Evolutionary conservation across 2,113 vertebrate genomes (phyloP), one percentile per base, ranked within the genome.

Genomic region (Grantiella picta): DNA sequence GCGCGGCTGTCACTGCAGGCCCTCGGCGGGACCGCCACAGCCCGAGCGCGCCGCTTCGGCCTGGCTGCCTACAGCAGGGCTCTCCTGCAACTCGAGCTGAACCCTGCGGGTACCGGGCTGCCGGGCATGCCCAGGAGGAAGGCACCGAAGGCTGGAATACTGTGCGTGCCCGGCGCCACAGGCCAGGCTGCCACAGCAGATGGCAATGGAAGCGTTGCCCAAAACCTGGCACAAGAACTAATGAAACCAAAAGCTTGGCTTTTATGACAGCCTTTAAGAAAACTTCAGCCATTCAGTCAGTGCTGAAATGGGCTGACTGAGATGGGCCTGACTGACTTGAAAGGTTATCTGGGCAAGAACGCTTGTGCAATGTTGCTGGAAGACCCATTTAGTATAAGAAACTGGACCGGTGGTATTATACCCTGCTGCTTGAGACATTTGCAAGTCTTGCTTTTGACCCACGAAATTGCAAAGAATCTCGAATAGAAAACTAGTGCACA

Each of bases 51-150:
- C 60, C 2, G 44, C 0, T 3, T 0, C 0, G 59, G 29, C 11
- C 56, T 3, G 60, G 29, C 14, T 38, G 2, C 33, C 21, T 2
- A 0, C n/a, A 7, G 11, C 0, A 5, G 2, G 20, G 27, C 42
- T 0, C 16, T 15, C 9, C 24, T 1, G 5, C 40, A 42, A 2
- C 17, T 4, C 0, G 6, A 0, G 15, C 25, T 5, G 56, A 11
- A 57, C 5, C 15, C 40, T 4, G 56, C 60, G 11, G 47, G 12
- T 17, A 1, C 2, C 14, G 4, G 45, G 53, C 71, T 12, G 28
- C 33, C 1, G 35, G 40, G 50, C 54, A 19, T 15, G 5, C 10
- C 54, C 56, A 0, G 25, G 19, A 31, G 31, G 28, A 24, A 14
- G 0, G 35, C 29, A 24, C 38, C 20, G 0, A 11, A 11, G 15